These are phyloP conservation scores for Chrysemys picta DNA, from an alignment of 2,113 vertebrate species.

Conservation along the genomic window DNA sequence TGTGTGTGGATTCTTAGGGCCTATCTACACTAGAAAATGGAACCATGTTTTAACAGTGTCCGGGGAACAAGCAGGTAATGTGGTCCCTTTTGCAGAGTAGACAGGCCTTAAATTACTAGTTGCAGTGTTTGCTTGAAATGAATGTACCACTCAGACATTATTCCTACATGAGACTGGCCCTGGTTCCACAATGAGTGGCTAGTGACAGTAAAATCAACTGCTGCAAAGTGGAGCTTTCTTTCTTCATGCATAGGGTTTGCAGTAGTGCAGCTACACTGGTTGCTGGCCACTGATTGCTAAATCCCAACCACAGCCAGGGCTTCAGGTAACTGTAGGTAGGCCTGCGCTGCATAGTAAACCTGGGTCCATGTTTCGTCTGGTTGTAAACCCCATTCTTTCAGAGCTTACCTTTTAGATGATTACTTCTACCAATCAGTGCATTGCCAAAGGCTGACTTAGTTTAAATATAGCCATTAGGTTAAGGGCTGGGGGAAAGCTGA, in stretches of 20 bases:
- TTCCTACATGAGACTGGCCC: background rate
- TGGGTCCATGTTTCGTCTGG: background rate
- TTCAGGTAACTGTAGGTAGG: background rate
- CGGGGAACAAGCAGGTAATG: background rate
- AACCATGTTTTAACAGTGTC: background rate
- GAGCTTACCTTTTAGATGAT: background rate
- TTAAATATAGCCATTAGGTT: background rate
- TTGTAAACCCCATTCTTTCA: background rate
- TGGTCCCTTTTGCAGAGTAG: background rate
- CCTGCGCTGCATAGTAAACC: background rate
- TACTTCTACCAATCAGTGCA: background rate
- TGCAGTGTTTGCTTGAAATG: background rate
- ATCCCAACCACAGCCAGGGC: background rate
- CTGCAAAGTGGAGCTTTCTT: background rate
- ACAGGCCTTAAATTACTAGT: background rate
- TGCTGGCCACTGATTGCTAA: background rate
- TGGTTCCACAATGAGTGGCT: background rate
- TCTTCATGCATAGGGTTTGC: background rate
- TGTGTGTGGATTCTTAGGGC: background rate
- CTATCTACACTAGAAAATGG: background rate
- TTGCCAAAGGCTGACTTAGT: background rate
- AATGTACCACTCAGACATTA: background rate
- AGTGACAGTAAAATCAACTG: background rate
- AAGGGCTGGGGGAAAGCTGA: background rate
- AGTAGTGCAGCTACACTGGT: background rate